phyloP scores from a whole-genome alignment of 2,113 vertebrate genomes.

The Pseudorhombus dupliciocellatus region DNA sequence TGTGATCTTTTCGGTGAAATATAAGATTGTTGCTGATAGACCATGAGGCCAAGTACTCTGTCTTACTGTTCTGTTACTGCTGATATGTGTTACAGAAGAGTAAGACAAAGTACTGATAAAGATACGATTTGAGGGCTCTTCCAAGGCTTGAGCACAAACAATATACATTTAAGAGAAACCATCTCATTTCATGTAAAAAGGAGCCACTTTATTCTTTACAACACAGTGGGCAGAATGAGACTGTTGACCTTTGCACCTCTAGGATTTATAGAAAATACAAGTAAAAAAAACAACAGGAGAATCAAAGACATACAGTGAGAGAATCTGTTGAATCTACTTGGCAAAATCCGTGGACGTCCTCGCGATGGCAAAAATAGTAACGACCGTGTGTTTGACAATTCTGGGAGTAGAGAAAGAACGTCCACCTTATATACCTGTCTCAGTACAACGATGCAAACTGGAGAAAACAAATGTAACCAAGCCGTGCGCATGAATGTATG shows the following conservation, averaged over 20 bases:
- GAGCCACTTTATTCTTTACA: conserved; percentile 60
- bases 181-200: conserved; percentile 35
- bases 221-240: conserved; percentile 52
- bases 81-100: not conserved
- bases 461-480: not conserved
- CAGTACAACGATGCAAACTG: not conserved
- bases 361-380: conserved; percentile 45
- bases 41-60: too few species aligned
- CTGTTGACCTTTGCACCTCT: conserved; percentile 31
- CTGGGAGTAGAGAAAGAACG: conserved; percentile 17
- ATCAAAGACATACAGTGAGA: conserved; percentile 24
- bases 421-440: not conserved
- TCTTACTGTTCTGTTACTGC: not conserved
- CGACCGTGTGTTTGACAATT: not conserved
- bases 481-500: conserved; percentile 5
- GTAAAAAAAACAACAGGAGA: conserved; percentile 53
- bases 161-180: conserved; percentile 33
- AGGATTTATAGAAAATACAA: conserved; percentile 59
- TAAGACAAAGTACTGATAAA: too few species aligned
- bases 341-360: conserved; percentile 20
- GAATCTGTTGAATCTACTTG: conserved; percentile 12
- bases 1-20: too few species aligned
- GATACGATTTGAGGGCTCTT: not conserved
- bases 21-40: too few species aligned
- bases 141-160: conserved; percentile 16